Base-by-base conservation (phyloP, 2,888 invertebrate genomes). In the Agrilus mali region DNA sequence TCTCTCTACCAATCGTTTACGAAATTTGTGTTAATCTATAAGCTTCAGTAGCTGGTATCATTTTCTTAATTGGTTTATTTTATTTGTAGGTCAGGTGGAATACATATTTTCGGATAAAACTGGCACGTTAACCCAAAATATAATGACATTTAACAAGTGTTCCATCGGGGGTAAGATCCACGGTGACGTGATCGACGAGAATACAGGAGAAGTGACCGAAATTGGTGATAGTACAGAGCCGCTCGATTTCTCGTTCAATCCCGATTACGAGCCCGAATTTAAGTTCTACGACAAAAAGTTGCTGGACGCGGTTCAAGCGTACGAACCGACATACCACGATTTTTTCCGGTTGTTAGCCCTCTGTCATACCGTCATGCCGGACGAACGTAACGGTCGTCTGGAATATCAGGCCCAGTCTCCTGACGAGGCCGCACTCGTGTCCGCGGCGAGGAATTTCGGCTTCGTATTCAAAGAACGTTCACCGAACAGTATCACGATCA, bases 61-160 rank as follows among this genome's bases (percentile, higher is more conserved):
- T 13, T 37, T 35, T 12, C 38, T 38, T 15, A 27, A 45, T 27
- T 20, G 10, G 7, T 6, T 20, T 20, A 20, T 6, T 6, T 5
- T 20, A 20, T 49, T 62, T 65, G 39, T 64, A 76, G 77, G 96
- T 54, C 95, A 97, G 74, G 96, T 98, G 60, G 94, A 98, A 69
- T 98, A 98, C 70, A 87, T 98, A 63, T 98, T 98, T 73, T 95
- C 95, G 40, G 98, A 98, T 69, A 98, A 98, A 74, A 98, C 98
- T 49, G 98, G 98, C 57, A 98, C 98, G 12, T 74, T 98, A 45
- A 98, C 98, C 22, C 95, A 96, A 75, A 98, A 98, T 68, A 95
- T 98, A 56, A 98, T 98, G 98, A 92, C 95, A 44, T 98, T 98
- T 69, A 97, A 97, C 70, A 97, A 97, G 71, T 96, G 96, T 67